A percentile compares a stretch with the other conserved stretches of the same genome.
Evolutionary conservation across 1,140 invertebrate species (phyloP).

Genomic region (Acromyrmex heyeri): DNA sequence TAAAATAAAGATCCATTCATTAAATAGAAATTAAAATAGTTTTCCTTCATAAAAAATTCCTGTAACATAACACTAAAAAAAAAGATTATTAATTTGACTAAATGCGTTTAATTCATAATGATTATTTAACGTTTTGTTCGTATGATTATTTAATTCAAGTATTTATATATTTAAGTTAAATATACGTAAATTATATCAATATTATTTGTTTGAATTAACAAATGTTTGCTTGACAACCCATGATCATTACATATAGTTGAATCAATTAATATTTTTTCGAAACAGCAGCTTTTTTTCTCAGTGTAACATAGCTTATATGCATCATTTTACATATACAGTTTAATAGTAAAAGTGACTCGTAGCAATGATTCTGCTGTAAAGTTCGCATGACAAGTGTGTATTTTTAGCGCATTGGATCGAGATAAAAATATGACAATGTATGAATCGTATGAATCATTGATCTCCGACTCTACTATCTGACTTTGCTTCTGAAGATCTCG

Average conservation of each 20-base stretch:
- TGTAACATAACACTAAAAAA: background rate
- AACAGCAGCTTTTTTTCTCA: too few species aligned
- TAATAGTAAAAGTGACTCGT: background rate
- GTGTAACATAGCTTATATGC: background rate
- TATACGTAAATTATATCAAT: too few species aligned
- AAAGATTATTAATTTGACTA: too few species aligned
- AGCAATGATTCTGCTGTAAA: background rate
- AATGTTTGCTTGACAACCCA: too few species aligned
- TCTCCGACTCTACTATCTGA: background rate
- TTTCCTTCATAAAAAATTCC: background rate
- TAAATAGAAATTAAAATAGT: background rate
- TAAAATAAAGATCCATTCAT: background rate
- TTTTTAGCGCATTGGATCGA: background rate
- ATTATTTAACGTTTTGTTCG: too few species aligned
- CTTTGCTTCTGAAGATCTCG: background rate
- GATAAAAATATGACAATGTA: background rate
- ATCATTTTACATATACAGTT: too few species aligned
- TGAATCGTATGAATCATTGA: slow-evolving; percentile 39
- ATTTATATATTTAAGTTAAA: too few species aligned
- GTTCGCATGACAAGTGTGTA: background rate
- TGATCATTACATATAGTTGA: too few species aligned
- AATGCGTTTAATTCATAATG: too few species aligned
- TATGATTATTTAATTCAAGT: too few species aligned
- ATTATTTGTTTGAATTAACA: too few species aligned
- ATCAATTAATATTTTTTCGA: too few species aligned